Conservation (phyloP, 1,140 invertebrate genomes). For the Microplitis mediator region DNA sequence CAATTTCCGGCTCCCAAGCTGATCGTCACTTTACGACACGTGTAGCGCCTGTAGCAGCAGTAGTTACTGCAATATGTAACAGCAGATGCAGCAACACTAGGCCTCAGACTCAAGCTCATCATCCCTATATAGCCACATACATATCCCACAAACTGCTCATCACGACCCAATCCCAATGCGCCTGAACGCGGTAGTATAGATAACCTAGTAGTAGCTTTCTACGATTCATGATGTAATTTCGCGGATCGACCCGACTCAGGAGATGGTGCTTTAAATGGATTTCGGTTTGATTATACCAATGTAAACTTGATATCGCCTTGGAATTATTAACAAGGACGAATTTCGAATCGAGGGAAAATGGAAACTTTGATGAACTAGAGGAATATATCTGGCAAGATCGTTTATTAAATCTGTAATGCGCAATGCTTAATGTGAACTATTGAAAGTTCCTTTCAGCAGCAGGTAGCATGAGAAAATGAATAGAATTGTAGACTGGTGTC, state of each 20-base stretch:
- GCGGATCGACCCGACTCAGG: neutral
- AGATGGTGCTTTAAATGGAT: neutral
- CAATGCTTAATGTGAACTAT: too few species aligned
- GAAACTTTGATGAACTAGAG: too few species aligned
- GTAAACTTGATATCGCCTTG: neutral
- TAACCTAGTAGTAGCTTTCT: slow-evolving; percentile 32
- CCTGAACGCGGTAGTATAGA: slow-evolving; percentile 25
- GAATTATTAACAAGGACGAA: too few species aligned
- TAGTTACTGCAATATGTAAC: neutral
- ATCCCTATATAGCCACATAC: neutral
- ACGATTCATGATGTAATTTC: slow-evolving; percentile 21
- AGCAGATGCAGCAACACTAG: neutral
- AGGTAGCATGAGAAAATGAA: slow-evolving; percentile 46
- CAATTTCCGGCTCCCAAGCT: slow-evolving; percentile 60
- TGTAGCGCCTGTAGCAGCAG: slow-evolving; percentile 37
- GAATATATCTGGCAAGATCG: neutral
- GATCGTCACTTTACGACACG: slow-evolving; percentile 63
- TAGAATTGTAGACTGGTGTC: slow-evolving; percentile 44
- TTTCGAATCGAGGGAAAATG: too few species aligned
- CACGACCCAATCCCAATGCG: slow-evolving; percentile 19
- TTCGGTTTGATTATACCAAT: neutral
- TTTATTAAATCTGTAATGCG: neutral
- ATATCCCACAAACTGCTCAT: slow-evolving; percentile 11
- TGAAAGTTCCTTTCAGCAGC: too few species aligned
- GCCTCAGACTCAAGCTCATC: neutral